Evolutionary conservation across 2,888 invertebrate genomes (phyloP).

Genomic region (Lepidocyrtoides sp.): DNA sequence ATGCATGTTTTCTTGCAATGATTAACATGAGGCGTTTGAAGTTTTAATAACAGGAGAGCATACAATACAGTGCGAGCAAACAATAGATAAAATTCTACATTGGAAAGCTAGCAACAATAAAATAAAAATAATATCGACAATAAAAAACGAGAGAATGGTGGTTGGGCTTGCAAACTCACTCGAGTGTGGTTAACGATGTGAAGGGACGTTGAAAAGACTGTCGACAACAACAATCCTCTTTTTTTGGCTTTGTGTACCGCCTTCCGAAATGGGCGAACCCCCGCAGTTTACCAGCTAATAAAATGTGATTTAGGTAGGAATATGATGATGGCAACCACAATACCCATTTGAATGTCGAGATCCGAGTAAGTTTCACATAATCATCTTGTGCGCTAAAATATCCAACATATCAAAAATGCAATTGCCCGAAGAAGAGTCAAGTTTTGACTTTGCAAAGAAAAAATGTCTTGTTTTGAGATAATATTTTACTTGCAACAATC

Average conservation of each 20-base stretch:
- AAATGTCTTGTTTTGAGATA: too few relatives aligned
- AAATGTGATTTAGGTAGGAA: slow-evolving; percentile 83
- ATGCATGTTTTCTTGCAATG: not conserved
- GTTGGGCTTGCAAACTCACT: slow-evolving; percentile 66
- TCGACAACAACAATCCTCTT: slow-evolving; percentile 70
- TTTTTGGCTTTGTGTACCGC: slow-evolving; percentile 76
- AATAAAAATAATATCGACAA: slow-evolving; percentile 24
- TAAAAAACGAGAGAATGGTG: slow-evolving; percentile 14
- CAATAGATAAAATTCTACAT: slow-evolving; percentile 42
- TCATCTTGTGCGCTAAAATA: not conserved
- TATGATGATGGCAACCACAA: slow-evolving; percentile 73
- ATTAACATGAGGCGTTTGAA: too few relatives aligned
- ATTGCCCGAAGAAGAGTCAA: not conserved
- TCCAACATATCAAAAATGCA: not conserved
- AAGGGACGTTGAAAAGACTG: slow-evolving; percentile 74
- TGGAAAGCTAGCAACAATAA: slow-evolving; percentile 25
- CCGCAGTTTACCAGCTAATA: slow-evolving; percentile 83
- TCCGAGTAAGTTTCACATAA: not conserved
- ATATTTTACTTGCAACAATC: too few relatives aligned
- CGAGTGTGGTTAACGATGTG: slow-evolving; percentile 81
- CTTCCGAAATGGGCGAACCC: slow-evolving; percentile 84
- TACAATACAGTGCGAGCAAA: slow-evolving; percentile 31
- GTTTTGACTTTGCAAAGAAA: too few relatives aligned
- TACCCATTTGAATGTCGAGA: not conserved
- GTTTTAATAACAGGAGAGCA: too few relatives aligned